Percentiles rank a stretch among this genome's conserved stretches.
These are phyloP conservation scores for Leptogaster cylindrica DNA, from an alignment of 2,888 invertebrate genomes.

Conservation along the genomic window DNA sequence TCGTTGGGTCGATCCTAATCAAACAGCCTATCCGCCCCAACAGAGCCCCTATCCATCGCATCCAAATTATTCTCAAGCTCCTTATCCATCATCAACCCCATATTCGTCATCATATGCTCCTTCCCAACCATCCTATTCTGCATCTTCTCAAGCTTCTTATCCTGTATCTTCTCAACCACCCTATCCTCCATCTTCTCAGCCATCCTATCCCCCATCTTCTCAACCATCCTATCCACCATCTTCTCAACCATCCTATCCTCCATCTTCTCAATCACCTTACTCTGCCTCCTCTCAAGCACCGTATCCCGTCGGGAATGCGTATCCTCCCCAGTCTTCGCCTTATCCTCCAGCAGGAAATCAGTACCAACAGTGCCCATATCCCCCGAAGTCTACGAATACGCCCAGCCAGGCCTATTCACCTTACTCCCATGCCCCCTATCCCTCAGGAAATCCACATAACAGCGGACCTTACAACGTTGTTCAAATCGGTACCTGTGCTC, in stretches of 20 bases:
- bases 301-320: constrained; percentile 8
- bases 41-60: constrained; percentile 51
- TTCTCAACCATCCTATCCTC: constrained; percentile 42
- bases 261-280: constrained; percentile 40
- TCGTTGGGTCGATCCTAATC: constrained; percentile 36
- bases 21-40: constrained; percentile 30
- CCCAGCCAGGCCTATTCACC: neutral
- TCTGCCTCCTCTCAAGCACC: constrained; percentile 32
- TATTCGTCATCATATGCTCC: constrained; percentile 50
- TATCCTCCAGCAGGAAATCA: constrained; percentile 14
- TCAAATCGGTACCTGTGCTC: constrained; percentile 7
- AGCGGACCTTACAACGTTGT: constrained; percentile 13
- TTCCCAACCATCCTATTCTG: constrained; percentile 42
- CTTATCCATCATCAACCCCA: constrained; percentile 45
- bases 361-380: neutral
- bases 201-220: constrained; percentile 47
- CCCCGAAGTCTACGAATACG: neutral
- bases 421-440: neutral
- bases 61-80: constrained; percentile 44
- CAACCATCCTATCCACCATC: constrained; percentile 47
- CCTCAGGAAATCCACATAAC: constrained; percentile 18
- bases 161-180: constrained; percentile 39
- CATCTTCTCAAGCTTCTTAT: constrained; percentile 40
- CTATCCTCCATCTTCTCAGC: constrained; percentile 47
- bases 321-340: constrained; percentile 1